Evolutionary conservation across 2,797 vertebrate genomes (phyloP).

Genomic region (Paratrypauchen microcephalus): DNA sequence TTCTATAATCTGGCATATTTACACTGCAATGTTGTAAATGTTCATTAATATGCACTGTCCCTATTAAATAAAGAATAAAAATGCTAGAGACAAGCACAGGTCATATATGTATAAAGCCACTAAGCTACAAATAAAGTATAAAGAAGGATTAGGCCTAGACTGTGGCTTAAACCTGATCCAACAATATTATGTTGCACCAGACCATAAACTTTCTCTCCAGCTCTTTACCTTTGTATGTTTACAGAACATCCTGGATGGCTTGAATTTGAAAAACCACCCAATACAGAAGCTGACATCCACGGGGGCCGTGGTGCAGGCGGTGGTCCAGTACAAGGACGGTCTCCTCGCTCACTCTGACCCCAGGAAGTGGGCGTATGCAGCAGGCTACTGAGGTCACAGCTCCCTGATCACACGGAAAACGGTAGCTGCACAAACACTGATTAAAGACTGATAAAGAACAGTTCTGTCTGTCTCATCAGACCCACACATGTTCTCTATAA

Average conservation of each 20-base stretch:
- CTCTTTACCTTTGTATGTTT: neutral
- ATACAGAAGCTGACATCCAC: constrained; percentile 31
- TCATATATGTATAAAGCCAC: neutral
- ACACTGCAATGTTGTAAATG: too few relatives aligned
- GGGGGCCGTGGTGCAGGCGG: constrained; percentile 74
- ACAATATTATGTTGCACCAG: too few relatives aligned
- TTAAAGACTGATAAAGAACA: constrained; percentile 13
- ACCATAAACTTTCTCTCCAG: neutral
- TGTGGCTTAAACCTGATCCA: too few relatives aligned
- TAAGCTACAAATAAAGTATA: neutral
- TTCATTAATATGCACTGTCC: too few relatives aligned
- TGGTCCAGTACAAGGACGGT: constrained; percentile 54
- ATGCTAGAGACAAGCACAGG: constrained; percentile 4
- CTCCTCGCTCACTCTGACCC: constrained; percentile 78
- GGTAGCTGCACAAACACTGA: constrained; percentile 8
- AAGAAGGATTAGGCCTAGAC: neutral
- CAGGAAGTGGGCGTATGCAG: constrained; percentile 75
- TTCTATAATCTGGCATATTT: too few relatives aligned
- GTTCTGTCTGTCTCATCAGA: neutral
- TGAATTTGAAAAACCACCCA: constrained; percentile 74
- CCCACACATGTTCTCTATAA: constrained; percentile 1
- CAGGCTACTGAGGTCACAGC: constrained; percentile 71
- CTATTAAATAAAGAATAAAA: too few relatives aligned
- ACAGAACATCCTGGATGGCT: constrained; percentile 67
- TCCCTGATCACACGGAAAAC: constrained; percentile 5